Percentiles rank a stretch among this genome's conserved stretches.
These are phyloP conservation scores for Malurus melanocephalus DNA, from an alignment of 2,113 vertebrate species.

Conservation along the genomic window DNA sequence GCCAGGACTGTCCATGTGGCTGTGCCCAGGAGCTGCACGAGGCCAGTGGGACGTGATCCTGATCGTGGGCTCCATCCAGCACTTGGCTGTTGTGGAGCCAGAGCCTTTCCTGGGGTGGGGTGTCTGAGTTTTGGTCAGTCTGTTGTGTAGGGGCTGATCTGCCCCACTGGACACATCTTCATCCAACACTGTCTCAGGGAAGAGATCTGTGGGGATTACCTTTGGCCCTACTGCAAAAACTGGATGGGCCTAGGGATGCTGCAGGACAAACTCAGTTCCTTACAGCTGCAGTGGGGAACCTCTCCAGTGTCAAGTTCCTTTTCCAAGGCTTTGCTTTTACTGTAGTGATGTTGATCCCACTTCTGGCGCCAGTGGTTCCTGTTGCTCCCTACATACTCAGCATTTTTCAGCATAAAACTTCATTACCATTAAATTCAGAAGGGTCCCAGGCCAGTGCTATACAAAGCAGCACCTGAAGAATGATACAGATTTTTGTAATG, in stretches of 20 bases:
- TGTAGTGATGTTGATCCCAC: neutral
- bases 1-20: accelerated
- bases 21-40: no score
- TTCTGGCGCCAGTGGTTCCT: neutral
- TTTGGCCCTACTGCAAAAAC: neutral
- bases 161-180: accelerated
- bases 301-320: neutral
- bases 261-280: neutral
- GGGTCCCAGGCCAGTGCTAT: neutral
- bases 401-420: neutral
- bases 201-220: neutral
- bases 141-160: accelerated
- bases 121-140: accelerated
- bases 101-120: accelerated
- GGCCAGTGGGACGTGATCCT: neutral
- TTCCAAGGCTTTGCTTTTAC: neutral
- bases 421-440: neutral
- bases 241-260: neutral
- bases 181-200: accelerated
- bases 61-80: accelerated
- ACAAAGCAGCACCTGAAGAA: neutral
- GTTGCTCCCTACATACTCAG: neutral
- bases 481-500: neutral
- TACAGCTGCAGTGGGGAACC: neutral
- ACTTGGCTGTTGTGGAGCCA: neutral